Evolutionary conservation across 2,797 vertebrate species (phyloP).

Genomic region (Chelidonichthys spinosus): DNA sequence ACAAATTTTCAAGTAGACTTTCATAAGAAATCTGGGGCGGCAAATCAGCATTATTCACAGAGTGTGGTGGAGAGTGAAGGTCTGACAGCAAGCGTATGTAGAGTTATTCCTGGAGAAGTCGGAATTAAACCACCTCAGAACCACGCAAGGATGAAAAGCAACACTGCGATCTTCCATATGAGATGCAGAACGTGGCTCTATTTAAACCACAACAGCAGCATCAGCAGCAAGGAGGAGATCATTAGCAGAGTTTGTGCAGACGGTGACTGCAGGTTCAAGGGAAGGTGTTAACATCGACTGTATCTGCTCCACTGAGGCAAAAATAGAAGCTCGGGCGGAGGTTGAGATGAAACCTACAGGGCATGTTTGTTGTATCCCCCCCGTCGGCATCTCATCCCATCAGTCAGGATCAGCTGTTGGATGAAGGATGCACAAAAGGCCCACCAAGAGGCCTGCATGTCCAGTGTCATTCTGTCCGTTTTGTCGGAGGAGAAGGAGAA

Average conservation of each 20-base stretch:
- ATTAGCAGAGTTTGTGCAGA: background rate
- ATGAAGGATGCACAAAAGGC: background rate
- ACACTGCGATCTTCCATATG: background rate
- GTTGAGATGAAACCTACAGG: slow-evolving; percentile 36
- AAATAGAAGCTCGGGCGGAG: background rate
- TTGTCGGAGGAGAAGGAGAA: too few relatives aligned
- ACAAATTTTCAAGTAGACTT: background rate
- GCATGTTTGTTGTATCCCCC: slow-evolving; percentile 16
- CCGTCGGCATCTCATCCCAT: slow-evolving; percentile 10
- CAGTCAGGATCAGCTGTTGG: slow-evolving; percentile 23
- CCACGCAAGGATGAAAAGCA: background rate
- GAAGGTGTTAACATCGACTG: slow-evolving; percentile 25
- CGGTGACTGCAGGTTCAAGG: background rate
- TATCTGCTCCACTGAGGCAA: background rate
- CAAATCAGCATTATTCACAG: slow-evolving; percentile 1
- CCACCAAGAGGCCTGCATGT: background rate
- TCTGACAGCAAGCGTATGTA: slow-evolving; percentile 1
- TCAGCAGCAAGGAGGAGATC: background rate
- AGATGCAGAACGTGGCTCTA: background rate
- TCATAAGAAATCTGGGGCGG: background rate
- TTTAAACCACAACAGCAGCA: background rate
- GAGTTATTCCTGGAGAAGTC: background rate
- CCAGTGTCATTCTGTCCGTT: too few relatives aligned
- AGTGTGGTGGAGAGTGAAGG: slow-evolving; percentile 1
- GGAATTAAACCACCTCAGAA: background rate